Evolutionary conservation across 2,888 invertebrate species (phyloP), one percentile per base, ranked within the genome.

Genomic region (Crossocerus cetratus): DNA sequence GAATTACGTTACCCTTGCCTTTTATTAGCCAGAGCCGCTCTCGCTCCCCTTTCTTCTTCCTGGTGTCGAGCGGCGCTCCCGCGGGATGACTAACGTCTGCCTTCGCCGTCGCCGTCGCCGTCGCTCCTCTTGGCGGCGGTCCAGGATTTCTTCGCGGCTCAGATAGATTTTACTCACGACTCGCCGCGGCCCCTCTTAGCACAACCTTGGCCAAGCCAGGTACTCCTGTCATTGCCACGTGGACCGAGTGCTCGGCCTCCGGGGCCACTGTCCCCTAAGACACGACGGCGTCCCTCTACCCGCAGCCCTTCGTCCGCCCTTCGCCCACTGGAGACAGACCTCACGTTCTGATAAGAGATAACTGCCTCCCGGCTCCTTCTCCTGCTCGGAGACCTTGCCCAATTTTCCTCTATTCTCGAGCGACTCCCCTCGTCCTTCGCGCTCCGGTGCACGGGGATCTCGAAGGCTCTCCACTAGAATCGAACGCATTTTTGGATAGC

Each of bases 1-100:
- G 83, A 83, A 83, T 83, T 83, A 83, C 77, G 83, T 83, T 83
- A 78, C 80, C 71, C 79, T 73, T 71, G 83, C 81, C 83, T 83
- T 83, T 83, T 83, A 81, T 83, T 83, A 83, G 83, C 76, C 76
- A 65, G 61, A 22, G 72, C 70, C 70, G 67, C 49, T 14, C 49
- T 2, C 49, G 69, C 55, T 74, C 60, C 72, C 73, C 65, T 80
- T 77, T 75, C 75, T 77, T 78, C 76, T 77, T 78, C 76, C 72
- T 72, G 54, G 69, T 69, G 56, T 57, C 59, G 61, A 49, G 49
- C 32, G 32, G 49, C 49, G 65, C 71, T 74, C 78, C 74, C 61
- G 62, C 71, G 74, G 75, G 73, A 78, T 78, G 82, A 82, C 76
- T 78, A 82, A 81, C 74, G 69, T 75, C 78, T 72, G 64, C 68